Conservation (phyloP, 2,888 invertebrate species). For the Habrosyne pyritoides region DNA sequence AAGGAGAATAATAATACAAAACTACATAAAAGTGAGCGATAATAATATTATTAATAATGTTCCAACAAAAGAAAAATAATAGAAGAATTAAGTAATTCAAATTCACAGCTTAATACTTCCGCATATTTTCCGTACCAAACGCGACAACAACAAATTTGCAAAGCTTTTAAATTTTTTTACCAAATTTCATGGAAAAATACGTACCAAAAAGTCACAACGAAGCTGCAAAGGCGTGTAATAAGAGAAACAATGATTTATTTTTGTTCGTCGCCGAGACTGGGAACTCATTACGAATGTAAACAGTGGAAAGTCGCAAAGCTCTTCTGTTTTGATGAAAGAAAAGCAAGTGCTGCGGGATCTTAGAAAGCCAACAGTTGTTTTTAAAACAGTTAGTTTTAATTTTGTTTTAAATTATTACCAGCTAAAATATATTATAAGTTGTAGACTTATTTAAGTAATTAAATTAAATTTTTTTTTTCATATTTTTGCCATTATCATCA, state of each 20-base stretch:
- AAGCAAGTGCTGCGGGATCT: background rate
- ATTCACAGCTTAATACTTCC: background rate
- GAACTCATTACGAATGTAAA: constrained; percentile 4
- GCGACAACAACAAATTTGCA: background rate
- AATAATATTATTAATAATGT: no score
- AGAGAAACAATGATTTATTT: constrained; percentile 2
- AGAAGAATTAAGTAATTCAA: constrained; percentile 12
- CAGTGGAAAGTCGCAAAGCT: constrained; percentile 1
- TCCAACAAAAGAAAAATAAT: no score
- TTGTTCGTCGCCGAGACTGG: background rate
- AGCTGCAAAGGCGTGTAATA: background rate
- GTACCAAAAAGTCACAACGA: background rate
- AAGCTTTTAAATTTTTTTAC: background rate
- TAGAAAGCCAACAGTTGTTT: background rate
- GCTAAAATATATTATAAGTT: no score
- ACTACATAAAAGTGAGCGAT: constrained; percentile 21
- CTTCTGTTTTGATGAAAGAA: constrained; percentile 1
- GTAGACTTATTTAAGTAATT: no score
- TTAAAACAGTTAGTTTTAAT: background rate
- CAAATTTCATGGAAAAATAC: background rate
- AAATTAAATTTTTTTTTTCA: no score
- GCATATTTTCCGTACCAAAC: background rate
- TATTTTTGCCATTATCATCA: no score
- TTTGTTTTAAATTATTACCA: background rate
- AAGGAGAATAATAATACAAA: no score